Base-by-base conservation (phyloP, 2,888 invertebrate species). In the Pachydiplax longipennis region DNA sequence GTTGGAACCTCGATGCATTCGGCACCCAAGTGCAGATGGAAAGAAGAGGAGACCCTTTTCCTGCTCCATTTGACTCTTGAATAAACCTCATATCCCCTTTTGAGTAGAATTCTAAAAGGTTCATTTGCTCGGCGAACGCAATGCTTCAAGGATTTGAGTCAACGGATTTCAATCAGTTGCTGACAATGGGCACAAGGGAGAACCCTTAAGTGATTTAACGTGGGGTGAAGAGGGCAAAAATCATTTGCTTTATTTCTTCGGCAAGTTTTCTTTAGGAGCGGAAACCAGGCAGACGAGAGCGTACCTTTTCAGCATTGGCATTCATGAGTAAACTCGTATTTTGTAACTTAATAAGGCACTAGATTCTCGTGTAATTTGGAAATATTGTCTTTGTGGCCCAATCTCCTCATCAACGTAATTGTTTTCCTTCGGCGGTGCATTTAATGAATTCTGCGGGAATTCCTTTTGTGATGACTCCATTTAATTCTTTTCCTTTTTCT, bases 121-220 rank as follows among this genome's bases (percentile, higher is more conserved):
- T 83, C 83, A 35, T 83, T 83, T 83, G 83, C 48, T 48, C 82
- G 8, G 53, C 25, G 48, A 83, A 53, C 31, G 82, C 83, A 58
- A 61, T 22, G 73, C 61, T 31, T 87, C 87, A 48, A 61, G 61
- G 37, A 87, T 87, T 87, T 87, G 40, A 87, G 65, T 87, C 61
- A 65, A 87, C 87, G 65, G 87, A 61, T 18, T 37, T 87, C 61
- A 40, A 87, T 87, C 87, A 87, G 87, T 8, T 31, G n/a, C 61
- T 65, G 87, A 87, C 87, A 87, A 87, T 87, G 83, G 58, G 53
- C 22, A 83, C 53, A 61, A 37, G 61, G 87, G 87, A 73, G 13
- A 25, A 25, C 73, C 31, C 73, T 25, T 73, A 73, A 73, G 73
- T 73, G 73, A 73, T 73, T 73, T 73, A 73, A 31, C 25, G 73